These are phyloP conservation scores for Tupiocoris notatus DNA, from an alignment of 2,888 invertebrate genomes.

Conservation along the genomic window DNA sequence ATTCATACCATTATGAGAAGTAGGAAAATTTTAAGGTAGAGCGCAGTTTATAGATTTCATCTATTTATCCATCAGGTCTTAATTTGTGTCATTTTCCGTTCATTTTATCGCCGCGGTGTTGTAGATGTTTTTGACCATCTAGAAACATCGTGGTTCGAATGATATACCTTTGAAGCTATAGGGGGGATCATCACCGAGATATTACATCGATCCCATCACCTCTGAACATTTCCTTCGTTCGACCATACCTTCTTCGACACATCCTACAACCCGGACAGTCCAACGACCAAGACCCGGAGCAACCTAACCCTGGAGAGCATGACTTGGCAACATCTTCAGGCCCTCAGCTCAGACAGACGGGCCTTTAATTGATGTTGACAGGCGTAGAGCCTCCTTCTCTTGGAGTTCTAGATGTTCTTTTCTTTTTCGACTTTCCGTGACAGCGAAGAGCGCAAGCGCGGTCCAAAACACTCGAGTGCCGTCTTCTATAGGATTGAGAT, in stretches of 20 bases:
- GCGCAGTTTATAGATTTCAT: too few relatives aligned
- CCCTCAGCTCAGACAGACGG: slow-evolving; percentile 41
- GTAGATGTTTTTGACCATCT: too few relatives aligned
- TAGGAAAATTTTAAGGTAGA: too few relatives aligned
- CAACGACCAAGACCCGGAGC: background rate
- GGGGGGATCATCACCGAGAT: slow-evolving; percentile 15
- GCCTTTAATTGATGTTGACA: slow-evolving; percentile 48
- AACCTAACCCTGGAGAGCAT: background rate
- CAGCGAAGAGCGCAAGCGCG: slow-evolving; percentile 5
- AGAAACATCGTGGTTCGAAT: too few relatives aligned
- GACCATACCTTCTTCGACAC: slow-evolving; percentile 9
- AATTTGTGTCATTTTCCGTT: too few relatives aligned
- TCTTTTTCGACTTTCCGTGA: slow-evolving; percentile 18
- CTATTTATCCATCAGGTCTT: too few relatives aligned
- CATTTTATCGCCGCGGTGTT: too few relatives aligned
- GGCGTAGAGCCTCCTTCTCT: slow-evolving; percentile 36
- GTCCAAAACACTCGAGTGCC: slow-evolving; percentile 35
- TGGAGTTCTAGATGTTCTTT: background rate
- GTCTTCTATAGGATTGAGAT: slow-evolving; percentile 43
- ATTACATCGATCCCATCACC: slow-evolving; percentile 32
- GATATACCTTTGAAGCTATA: too few relatives aligned
- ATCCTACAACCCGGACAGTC: background rate
- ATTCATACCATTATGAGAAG: too few relatives aligned
- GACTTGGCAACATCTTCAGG: slow-evolving; percentile 33
- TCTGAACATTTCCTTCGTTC: too few relatives aligned